Conservation (phyloP, 2,797 vertebrate species). For the Neosalanx taihuensis region DNA sequence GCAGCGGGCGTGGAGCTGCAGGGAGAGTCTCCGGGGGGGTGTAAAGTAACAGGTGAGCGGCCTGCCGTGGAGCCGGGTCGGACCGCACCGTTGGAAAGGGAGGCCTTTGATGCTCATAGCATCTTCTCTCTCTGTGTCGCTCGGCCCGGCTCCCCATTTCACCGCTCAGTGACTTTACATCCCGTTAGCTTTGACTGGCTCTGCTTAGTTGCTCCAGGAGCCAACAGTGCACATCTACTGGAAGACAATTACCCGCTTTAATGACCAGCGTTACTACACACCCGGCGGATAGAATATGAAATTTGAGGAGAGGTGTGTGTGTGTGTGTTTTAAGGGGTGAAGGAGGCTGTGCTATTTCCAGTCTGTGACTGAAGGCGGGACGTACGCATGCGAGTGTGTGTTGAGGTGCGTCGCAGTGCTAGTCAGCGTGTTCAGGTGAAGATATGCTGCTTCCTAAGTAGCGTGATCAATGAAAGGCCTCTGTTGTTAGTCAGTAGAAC, state of each 20-base stretch:
- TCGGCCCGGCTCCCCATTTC: slow-evolving; percentile 65
- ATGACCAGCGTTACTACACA: slow-evolving; percentile 69
- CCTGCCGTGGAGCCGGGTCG: slow-evolving; percentile 61
- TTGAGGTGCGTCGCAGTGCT: slow-evolving; percentile 53
- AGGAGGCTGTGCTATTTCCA: slow-evolving; percentile 33
- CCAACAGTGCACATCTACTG: slow-evolving; percentile 65
- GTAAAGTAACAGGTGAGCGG: slow-evolving; percentile 67
- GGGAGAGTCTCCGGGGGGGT: slow-evolving; percentile 52
- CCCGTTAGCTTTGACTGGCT: slow-evolving; percentile 61
- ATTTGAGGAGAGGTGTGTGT: slow-evolving; percentile 38
- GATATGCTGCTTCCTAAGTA: slow-evolving; percentile 33
- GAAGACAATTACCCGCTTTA: slow-evolving; percentile 73
- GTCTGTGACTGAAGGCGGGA: slow-evolving; percentile 58
- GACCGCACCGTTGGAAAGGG: slow-evolving; percentile 56
- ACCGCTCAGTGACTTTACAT: slow-evolving; percentile 73
- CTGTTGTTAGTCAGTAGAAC: neutral
- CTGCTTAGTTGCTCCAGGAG: slow-evolving; percentile 60
- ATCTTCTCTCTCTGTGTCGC: slow-evolving; percentile 59
- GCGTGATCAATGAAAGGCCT: slow-evolving; percentile 20
- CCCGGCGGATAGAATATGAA: slow-evolving; percentile 65
- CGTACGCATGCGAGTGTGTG: slow-evolving; percentile 56
- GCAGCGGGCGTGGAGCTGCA: slow-evolving; percentile 21
- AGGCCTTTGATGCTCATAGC: slow-evolving; percentile 68
- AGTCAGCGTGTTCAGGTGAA: slow-evolving; percentile 53
- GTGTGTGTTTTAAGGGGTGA: neutral